Evolutionary conservation across 2,113 vertebrate species (phyloP).

Genomic region (Cervus canadensis): DNA sequence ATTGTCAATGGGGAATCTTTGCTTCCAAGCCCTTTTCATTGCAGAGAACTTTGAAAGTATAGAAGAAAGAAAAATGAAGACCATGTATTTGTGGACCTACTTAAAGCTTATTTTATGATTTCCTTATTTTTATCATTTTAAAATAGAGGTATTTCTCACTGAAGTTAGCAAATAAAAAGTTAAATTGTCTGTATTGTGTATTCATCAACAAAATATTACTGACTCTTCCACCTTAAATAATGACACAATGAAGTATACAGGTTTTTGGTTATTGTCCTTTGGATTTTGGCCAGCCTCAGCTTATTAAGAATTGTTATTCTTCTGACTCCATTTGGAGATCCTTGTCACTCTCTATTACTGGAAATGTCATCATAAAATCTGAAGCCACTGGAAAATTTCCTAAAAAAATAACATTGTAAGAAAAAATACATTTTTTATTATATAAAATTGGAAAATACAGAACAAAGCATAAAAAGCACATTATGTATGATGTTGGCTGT

Average conservation of each 20-base stretch:
- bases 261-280: neutral
- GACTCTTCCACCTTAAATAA: neutral
- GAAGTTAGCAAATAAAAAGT: neutral
- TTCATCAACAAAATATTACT: neutral
- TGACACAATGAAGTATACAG: neutral
- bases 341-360: neutral
- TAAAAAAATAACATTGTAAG: neutral
- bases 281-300: neutral
- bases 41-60: neutral
- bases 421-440: neutral
- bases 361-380: neutral
- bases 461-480: neutral
- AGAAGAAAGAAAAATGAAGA: neutral
- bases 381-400: neutral
- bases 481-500: neutral
- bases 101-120: neutral
- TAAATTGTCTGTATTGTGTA: neutral
- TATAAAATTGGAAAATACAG: neutral
- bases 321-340: neutral
- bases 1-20: neutral
- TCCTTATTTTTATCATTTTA: neutral
- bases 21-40: neutral
- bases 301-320: neutral
- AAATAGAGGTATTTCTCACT: neutral
- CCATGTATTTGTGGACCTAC: neutral